Conservation (phyloP, 2,888 invertebrate species). For the Eupithecia exiguata region DNA sequence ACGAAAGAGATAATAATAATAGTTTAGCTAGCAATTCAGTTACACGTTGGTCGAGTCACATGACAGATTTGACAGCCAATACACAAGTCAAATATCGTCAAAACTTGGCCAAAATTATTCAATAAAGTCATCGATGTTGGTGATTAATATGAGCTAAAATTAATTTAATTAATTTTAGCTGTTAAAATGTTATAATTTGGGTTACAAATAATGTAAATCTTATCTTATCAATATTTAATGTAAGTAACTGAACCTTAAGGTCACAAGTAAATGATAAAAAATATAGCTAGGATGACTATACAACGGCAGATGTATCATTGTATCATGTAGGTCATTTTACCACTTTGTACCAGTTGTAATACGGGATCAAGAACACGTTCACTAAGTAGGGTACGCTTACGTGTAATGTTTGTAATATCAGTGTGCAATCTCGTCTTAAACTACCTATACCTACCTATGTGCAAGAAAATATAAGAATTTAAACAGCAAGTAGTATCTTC, state of each 20-base stretch:
- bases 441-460: background rate
- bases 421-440: background rate
- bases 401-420: background rate
- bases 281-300: background rate
- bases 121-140: too few relatives aligned
- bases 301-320: background rate
- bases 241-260: background rate
- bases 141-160: too few relatives aligned
- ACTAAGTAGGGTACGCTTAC: background rate
- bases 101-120: background rate
- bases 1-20: background rate
- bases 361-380: too few relatives aligned
- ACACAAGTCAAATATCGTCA: background rate
- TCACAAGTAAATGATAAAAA: background rate
- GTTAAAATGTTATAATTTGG: too few relatives aligned
- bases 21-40: background rate
- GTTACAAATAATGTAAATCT: too few relatives aligned
- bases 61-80: background rate
- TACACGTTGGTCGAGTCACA: background rate
- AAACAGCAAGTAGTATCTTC: constrained; percentile 2
- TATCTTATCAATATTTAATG: too few relatives aligned
- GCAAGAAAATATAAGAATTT: background rate
- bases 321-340: background rate
- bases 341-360: background rate
- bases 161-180: too few relatives aligned